phyloP scores from a whole-genome alignment of 2,888 invertebrate genomes.

The Nineta flava region DNA sequence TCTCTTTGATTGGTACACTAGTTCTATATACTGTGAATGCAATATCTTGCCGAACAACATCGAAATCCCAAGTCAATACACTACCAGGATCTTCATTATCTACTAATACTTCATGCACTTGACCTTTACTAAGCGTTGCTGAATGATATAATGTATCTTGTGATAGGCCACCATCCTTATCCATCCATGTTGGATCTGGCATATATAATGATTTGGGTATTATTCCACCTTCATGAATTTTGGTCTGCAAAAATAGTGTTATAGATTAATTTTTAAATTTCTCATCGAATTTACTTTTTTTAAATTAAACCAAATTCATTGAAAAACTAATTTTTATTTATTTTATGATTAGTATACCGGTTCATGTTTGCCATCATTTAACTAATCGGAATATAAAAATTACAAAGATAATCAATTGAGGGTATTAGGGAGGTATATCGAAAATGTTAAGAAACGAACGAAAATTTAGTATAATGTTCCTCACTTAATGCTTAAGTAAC shows the following conservation, averaged over 20 bases:
- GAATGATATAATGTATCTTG: conserved; percentile 41
- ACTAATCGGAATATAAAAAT: too few relatives aligned
- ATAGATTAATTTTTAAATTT: background rate
- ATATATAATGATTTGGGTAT: conserved; percentile 78
- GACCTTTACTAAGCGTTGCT: conserved; percentile 46
- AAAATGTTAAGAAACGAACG: too few relatives aligned
- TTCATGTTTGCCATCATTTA: too few relatives aligned
- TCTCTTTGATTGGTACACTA: conserved; percentile 18
- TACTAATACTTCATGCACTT: conserved; percentile 64
- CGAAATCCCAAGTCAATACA: conserved; percentile 94
- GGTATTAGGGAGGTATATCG: too few relatives aligned
- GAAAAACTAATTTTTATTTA: background rate
- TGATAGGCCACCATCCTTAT: conserved; percentile 25
- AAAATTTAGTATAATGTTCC: too few relatives aligned
- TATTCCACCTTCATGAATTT: conserved; percentile 72
- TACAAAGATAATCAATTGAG: too few relatives aligned
- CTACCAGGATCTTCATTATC: conserved; percentile 69
- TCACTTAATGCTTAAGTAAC: too few relatives aligned
- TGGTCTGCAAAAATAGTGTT: conserved; percentile 36
- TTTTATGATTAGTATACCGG: too few relatives aligned
- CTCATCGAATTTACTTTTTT: too few relatives aligned
- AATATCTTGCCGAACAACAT: conserved; percentile 78
- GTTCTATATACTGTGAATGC: conserved; percentile 57
- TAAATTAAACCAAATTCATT: background rate
- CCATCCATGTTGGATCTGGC: conserved; percentile 33